Evolutionary conservation across 2,888 invertebrate genomes (phyloP).

Genomic region (Xestia ashworthii): DNA sequence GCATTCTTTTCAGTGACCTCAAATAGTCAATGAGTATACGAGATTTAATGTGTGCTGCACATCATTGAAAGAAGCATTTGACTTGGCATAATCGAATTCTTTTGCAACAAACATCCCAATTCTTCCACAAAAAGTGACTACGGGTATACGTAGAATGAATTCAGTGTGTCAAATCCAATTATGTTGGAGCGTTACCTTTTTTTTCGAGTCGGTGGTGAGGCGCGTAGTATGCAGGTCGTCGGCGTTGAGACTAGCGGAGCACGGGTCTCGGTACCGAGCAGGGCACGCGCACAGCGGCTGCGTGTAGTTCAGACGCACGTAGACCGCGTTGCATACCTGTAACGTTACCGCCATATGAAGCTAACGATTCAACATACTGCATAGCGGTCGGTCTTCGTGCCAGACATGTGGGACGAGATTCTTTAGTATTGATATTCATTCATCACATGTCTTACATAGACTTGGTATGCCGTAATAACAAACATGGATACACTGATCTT

Average conservation of each 20-base stretch:
- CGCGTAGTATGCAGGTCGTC: conserved; percentile 98
- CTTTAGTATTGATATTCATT: conserved; percentile 47
- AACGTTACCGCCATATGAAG: conserved; percentile 65
- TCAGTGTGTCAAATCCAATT: conserved; percentile 57
- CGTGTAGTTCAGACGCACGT: conserved; percentile 97
- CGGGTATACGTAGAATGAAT: conserved; percentile 42
- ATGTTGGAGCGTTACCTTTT: conserved; percentile 91
- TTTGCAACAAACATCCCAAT: conserved; percentile 30
- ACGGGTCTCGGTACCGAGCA: conserved; percentile 96
- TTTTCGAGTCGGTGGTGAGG: conserved; percentile 95
- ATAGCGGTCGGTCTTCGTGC: conserved; percentile 32
- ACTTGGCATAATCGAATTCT: conserved; percentile 37
- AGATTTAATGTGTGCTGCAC: conserved; percentile 30
- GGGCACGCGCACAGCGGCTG: conserved; percentile 98
- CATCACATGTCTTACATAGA: conserved; percentile 39
- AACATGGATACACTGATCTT: conserved; percentile 35
- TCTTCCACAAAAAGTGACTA: conserved; percentile 33
- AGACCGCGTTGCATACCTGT: conserved; percentile 97
- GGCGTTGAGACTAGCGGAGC: conserved; percentile 96
- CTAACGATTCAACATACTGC: conserved; percentile 51
- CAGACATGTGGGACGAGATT: conserved; percentile 43
- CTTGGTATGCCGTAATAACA: conserved; percentile 32
- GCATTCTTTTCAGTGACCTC: conserved; percentile 27
- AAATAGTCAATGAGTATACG: conserved; percentile 21
- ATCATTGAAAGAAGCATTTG: conserved; percentile 36